A percentile compares a stretch with the other conserved stretches of the same genome.
Evolutionary conservation across 2,113 vertebrate genomes (phyloP).

Genomic region (Anarhynchus alexandrinus): DNA sequence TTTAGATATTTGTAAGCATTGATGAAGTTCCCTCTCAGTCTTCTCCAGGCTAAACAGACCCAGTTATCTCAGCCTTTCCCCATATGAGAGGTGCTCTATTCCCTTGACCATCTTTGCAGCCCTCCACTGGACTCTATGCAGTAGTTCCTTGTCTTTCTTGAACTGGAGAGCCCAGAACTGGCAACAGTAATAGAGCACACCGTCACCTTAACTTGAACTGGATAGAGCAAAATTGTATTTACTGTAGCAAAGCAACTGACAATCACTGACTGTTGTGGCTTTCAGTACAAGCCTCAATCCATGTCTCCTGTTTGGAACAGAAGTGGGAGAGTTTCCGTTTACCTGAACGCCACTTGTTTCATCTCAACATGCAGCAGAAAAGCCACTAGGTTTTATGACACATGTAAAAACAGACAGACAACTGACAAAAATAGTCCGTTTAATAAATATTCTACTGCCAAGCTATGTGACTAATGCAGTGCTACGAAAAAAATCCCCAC

Average conservation of each 20-base stretch:
- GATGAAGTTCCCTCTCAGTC: too few species aligned
- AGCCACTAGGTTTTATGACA: neutral
- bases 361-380: neutral
- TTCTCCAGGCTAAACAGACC: too few species aligned
- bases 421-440: constrained; percentile 16
- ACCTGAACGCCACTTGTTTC: neutral
- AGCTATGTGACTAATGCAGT: neutral
- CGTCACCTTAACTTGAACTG: neutral
- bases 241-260: neutral
- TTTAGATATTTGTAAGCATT: too few species aligned
- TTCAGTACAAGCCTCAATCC: neutral
- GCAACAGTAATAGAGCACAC: neutral
- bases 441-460: constrained; percentile 11
- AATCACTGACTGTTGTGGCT: neutral
- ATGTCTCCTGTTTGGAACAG: neutral
- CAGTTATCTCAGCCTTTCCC: too few species aligned
- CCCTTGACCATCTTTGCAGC: too few species aligned
- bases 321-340: neutral
- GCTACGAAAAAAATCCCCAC: neutral
- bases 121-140: too few species aligned
- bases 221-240: neutral
- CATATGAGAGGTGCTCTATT: too few species aligned
- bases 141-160: too few species aligned
- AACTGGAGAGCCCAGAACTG: too few species aligned
- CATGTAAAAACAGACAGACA: neutral